Evolutionary conservation across 2,797 vertebrate genomes (phyloP).

Genomic region (Melanotaenia maccullochi): DNA sequence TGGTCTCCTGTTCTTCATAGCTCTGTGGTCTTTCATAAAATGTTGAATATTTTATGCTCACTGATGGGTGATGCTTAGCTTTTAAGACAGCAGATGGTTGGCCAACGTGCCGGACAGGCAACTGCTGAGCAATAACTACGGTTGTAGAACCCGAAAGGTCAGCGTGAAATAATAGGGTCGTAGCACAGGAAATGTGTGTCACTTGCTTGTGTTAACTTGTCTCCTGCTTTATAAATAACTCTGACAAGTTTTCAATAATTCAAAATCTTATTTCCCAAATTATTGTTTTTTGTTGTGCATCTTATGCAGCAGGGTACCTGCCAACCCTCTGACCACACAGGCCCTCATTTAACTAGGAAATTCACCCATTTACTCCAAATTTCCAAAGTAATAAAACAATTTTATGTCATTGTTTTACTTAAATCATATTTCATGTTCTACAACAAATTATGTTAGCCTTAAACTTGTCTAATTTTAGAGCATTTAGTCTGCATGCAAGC

Average conservation of each 20-base stretch:
- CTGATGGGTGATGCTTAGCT: constrained; percentile 24
- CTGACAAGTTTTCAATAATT: constrained; percentile 3
- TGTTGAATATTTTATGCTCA: constrained; percentile 35
- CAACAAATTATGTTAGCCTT: neutral
- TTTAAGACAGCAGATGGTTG: constrained; percentile 53
- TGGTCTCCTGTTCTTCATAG: constrained; percentile 6
- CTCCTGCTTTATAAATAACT: constrained; percentile 6
- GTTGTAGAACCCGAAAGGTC: constrained; percentile 39
- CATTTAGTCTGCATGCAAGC: neutral
- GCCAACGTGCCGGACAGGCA: constrained; percentile 21
- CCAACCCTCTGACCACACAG: neutral
- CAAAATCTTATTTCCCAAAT: neutral
- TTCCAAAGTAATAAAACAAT: neutral
- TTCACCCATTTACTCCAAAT: neutral
- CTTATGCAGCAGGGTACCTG: neutral
- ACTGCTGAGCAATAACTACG: constrained; percentile 39
- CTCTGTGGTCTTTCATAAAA: constrained; percentile 14
- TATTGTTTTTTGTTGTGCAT: neutral
- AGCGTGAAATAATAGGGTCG: constrained; percentile 6
- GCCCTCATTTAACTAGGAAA: neutral
- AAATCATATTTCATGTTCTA: neutral
- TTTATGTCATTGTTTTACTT: neutral
- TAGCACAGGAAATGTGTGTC: neutral
- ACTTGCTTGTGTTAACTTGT: neutral
- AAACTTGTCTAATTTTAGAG: neutral